Base-by-base conservation (phyloP, 2,888 invertebrate genomes). In the Aproaerema taeniolella region DNA sequence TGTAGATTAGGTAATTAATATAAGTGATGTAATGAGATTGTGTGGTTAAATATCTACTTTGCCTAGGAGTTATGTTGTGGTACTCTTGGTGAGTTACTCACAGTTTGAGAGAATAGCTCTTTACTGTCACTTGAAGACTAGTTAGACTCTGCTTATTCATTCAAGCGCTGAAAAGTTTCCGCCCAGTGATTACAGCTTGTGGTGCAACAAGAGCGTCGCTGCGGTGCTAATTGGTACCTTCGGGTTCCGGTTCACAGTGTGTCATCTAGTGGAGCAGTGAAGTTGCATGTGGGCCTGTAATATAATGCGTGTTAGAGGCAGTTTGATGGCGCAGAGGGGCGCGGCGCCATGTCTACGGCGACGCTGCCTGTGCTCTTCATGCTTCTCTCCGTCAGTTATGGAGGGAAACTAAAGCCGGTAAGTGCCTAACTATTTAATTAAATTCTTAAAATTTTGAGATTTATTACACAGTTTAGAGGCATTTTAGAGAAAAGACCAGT, bases 371-470 rank as follows among this genome's bases (percentile, higher is more conserved):
- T 72, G 34, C 48, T 74, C n/a, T 47, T 73, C 26, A 41, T 63
- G 24, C 53, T 79, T 25, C 39, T 72, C n/a, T 54, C 60, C 20
- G 45, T 58, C 38, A 62, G 58, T 15, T 53, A 55, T 41, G 68
- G 68, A 3, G 74, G 54, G 12, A 81, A 83, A 47, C 62, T 75
- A 25, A 81, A 67, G 45, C 75, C 81, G 55, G 85, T 83, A 53
- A 70, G 77, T 56, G 35, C 30, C 20, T 15, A 46, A n/a, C n/a
- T n/a, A n/a, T n/a, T 38, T 38, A 31, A 38, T 6, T 20, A 20
- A 20, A 20, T 20, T 6, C 20, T 20, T 20, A 20, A 6, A 20
- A 6, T 6, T 20, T 20, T 20, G 8, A 20, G 8, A 20, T 20
- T 20, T 8, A n/a, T n/a, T n/a, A n/a, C n/a, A n/a, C n/a, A n/a